Conservation (phyloP, 1,140 invertebrate species). For the Ylistrum balloti region DNA sequence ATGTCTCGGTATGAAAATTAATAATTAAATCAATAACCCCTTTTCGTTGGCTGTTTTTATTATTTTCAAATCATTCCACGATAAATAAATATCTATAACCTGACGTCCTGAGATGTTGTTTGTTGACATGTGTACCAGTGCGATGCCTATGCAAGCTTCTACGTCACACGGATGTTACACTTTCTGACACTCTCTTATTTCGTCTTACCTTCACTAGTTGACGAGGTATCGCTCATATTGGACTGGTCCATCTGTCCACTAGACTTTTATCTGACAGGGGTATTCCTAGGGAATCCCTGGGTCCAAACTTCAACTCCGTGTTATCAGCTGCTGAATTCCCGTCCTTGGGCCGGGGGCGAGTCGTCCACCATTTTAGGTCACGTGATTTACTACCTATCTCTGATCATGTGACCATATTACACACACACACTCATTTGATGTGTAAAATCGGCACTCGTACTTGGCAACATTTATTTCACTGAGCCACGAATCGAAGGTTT, state of each 20-base stretch:
- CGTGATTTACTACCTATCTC: constrained; percentile 38
- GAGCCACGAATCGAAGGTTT: too few relatives aligned
- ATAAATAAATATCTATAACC: background rate
- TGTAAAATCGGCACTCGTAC: background rate
- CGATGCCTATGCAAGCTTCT: background rate
- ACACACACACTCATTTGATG: too few relatives aligned
- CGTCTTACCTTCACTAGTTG: constrained; percentile 32
- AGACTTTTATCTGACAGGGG: background rate
- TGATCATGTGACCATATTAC: constrained; percentile 29
- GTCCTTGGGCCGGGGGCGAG: constrained; percentile 15
- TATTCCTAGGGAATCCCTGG: background rate
- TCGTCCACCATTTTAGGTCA: constrained; percentile 17
- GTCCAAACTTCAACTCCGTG: constrained; percentile 5
- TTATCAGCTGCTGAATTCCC: constrained; percentile 31
- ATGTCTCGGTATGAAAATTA: too few relatives aligned
- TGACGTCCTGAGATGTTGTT: background rate
- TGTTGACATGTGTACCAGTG: background rate
- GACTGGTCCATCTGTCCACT: background rate
- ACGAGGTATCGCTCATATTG: constrained; percentile 38
- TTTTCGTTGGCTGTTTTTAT: background rate
- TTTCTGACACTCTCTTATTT: constrained; percentile 34
- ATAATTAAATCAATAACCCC: too few relatives aligned
- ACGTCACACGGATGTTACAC: constrained; percentile 23
- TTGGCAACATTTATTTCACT: background rate
- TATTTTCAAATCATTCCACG: background rate